Conservation (phyloP, 1,140 invertebrate species). For the Maconellicoccus hirsutus region DNA sequence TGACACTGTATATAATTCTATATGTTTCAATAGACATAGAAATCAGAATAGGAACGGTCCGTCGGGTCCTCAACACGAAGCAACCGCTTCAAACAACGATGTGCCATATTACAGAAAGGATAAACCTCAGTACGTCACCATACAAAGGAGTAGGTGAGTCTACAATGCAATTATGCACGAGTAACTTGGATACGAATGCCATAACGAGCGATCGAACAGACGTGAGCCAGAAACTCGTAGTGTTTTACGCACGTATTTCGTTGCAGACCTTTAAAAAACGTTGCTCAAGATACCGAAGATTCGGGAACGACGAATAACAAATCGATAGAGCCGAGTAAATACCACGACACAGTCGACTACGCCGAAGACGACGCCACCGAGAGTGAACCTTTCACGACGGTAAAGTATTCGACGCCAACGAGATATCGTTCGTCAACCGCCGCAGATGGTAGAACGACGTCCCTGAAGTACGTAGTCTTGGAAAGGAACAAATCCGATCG, state of each 20-base stretch:
- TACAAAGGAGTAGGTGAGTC: slow-evolving; percentile 32
- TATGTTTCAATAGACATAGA: slow-evolving; percentile 28
- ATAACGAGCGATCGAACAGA: too few species aligned
- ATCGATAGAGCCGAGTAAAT: background rate
- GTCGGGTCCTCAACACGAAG: slow-evolving; percentile 54
- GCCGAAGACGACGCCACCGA: too few species aligned
- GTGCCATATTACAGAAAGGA: slow-evolving; percentile 36
- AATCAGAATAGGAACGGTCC: slow-evolving; percentile 31
- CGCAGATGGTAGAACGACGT: background rate
- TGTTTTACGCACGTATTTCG: too few species aligned
- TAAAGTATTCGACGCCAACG: background rate
- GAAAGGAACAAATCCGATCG: background rate
- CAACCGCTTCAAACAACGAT: slow-evolving; percentile 37
- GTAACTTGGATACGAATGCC: too few species aligned
- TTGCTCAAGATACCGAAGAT: slow-evolving; percentile 16
- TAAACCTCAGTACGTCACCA: slow-evolving; percentile 48
- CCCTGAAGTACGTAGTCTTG: background rate
- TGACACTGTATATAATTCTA: background rate
- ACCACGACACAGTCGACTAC: background rate
- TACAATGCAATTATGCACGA: too few species aligned
- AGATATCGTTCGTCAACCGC: background rate
- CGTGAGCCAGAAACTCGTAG: too few species aligned
- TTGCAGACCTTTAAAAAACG: slow-evolving; percentile 24
- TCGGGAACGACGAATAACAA: slow-evolving; percentile 1
- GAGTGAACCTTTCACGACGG: background rate